Evolutionary conservation across 2,888 invertebrate genomes (phyloP), one percentile per base, ranked within the genome.

Genomic region (Drosophila gaucha): DNA sequence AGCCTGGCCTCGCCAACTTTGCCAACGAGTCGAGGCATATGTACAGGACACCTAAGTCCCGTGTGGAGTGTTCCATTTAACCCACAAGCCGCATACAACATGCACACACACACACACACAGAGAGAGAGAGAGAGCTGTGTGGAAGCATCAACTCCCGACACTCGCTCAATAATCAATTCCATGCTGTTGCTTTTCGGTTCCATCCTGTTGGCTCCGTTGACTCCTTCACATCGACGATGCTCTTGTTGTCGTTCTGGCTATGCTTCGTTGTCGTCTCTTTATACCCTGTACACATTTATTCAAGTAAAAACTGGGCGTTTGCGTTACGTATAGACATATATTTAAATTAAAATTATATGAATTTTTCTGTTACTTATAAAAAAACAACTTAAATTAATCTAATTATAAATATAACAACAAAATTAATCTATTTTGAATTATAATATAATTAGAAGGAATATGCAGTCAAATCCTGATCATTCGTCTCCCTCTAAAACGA

Each of bases 91-190:
- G n/a, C 26, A 60, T 9, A 20, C 9, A 26, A 12, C 18, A 55
- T 9, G 4, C 4, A 14, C 2, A 24, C 14, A 14, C 5, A 14
- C 9, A 1, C 3, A 12, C 1, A 20, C 8, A 6, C 8, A 10
- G 30, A n/a, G n/a, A 3, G n/a, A 18, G 44, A n/a, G 14, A 6
- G 44, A 2, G 9, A 12, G n/a, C 28, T 26, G 10, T 35, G 26
- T 16, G 35, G 49, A 56, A 57, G 30, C 63, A 44, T 14, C 38
- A 49, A 41, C 36, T 38, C 46, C 46, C 38, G 49, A 18, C 69
- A 56, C 57, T 68, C 66, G 58, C 64, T 76, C 83, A 78, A 78
- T 78, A 82, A 78, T 78, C 79, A 78, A 78, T 82, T 82, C 78
- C 75, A 52, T 63, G 74, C 70, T 65, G 67, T 71, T 78, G 83